phyloP scores from a whole-genome alignment of 2,113 vertebrate species.

The Macrotis lagotis region DNA sequence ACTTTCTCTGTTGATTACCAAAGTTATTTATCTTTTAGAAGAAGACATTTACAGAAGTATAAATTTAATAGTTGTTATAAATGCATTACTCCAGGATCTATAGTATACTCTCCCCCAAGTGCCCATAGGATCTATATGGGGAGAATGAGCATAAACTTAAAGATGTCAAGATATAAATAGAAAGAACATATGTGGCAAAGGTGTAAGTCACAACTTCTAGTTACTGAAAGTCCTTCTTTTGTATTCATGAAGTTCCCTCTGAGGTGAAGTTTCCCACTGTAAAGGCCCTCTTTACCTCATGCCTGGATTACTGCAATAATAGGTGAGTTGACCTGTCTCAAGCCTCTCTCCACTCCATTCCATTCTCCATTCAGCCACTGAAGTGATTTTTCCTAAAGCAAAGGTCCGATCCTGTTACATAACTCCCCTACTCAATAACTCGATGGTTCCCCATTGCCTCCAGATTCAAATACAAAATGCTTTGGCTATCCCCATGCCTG shows the following conservation, averaged over 20 bases:
- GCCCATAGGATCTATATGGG: neutral
- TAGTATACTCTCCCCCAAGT: neutral
- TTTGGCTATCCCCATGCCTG: too few species aligned
- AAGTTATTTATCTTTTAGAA: neutral
- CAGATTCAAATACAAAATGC: too few species aligned
- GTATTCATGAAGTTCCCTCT: neutral
- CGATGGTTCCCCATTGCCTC: too few species aligned
- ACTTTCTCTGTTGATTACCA: neutral
- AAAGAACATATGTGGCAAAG: neutral
- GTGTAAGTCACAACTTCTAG: neutral
- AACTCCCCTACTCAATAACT: too few species aligned
- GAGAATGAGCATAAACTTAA: neutral
- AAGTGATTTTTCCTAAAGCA: too few species aligned
- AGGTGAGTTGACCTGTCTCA: too few species aligned
- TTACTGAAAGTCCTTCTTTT: neutral
- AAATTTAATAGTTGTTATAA: neutral
- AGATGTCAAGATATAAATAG: neutral
- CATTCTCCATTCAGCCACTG: too few species aligned
- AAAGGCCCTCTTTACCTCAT: too few species aligned
- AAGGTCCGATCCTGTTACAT: too few species aligned
- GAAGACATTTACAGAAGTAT: neutral
- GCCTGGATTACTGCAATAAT: too few species aligned
- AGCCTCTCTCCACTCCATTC: too few species aligned
- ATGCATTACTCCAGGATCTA: neutral
- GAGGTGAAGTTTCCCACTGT: too few species aligned